Percentiles rank a stretch among this genome's conserved stretches.
These are phyloP conservation scores for Uromys caudimaculatus DNA, from an alignment of 2,797 vertebrate genomes.

Conservation along the genomic window DNA sequence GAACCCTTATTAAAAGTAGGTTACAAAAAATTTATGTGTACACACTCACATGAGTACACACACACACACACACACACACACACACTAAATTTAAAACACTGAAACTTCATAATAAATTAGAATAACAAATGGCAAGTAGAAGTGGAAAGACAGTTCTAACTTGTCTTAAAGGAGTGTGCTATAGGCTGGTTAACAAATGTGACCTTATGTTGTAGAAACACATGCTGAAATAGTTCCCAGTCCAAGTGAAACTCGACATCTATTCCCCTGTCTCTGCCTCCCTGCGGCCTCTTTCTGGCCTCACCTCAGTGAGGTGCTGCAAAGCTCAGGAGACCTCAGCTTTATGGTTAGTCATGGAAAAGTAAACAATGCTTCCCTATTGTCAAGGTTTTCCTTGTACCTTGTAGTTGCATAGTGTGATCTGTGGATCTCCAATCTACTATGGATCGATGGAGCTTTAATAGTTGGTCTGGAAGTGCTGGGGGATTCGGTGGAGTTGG, in stretches of 20 bases:
- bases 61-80: background rate
- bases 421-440: background rate
- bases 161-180: background rate
- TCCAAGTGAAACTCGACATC: background rate
- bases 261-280: background rate
- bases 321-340: background rate
- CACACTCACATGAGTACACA: background rate
- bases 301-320: background rate
- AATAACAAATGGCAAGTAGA: background rate
- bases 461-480: background rate
- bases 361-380: background rate
- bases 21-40: background rate
- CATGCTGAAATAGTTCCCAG: background rate
- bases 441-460: background rate
- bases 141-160: background rate
- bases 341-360: background rate
- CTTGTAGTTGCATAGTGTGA: background rate
- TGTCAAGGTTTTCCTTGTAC: background rate
- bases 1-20: too few species aligned
- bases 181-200: conserved; percentile 22
- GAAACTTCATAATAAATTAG: conserved; percentile 5
- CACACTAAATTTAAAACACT: background rate
- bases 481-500: too few species aligned
- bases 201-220: conserved; percentile 16
- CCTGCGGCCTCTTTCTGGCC: background rate